A percentile compares a stretch with the other conserved stretches of the same genome.
Conservation (phyloP, 2,888 invertebrate species). For the Craniophora ligustri region DNA sequence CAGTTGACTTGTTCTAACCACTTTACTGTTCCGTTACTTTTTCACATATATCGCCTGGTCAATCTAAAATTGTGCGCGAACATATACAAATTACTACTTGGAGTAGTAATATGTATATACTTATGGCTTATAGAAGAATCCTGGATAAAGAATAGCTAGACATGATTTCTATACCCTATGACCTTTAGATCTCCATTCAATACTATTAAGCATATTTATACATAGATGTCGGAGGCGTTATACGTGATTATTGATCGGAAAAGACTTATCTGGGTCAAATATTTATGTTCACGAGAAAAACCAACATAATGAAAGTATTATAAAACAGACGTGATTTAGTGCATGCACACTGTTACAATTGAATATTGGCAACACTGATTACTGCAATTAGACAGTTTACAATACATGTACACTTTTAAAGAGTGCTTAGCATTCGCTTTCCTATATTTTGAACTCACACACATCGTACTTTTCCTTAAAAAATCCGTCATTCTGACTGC, state of each 20-base stretch:
- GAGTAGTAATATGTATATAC: no score
- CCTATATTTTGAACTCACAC: neutral
- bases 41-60: no score
- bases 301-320: slow-evolving; percentile 36
- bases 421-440: slow-evolving; percentile 10
- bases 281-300: slow-evolving; percentile 52
- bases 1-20: neutral
- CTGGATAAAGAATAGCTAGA: neutral
- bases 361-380: slow-evolving; percentile 34
- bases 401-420: slow-evolving; percentile 2
- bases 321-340: slow-evolving; percentile 42
- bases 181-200: neutral
- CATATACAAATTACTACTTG: no score
- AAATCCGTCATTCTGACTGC: no score
- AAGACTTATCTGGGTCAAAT: slow-evolving; percentile 54
- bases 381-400: slow-evolving; percentile 18
- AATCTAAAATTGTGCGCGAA: no score
- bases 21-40: no score
- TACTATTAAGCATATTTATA: slow-evolving; percentile 6
- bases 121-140: neutral
- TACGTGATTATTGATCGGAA: slow-evolving; percentile 58
- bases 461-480: no score
- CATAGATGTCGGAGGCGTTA: slow-evolving; percentile 22
- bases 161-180: neutral
- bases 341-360: slow-evolving; percentile 18